Conservation (phyloP, 2,797 vertebrate genomes). For the Taenioides sp. region DNA sequence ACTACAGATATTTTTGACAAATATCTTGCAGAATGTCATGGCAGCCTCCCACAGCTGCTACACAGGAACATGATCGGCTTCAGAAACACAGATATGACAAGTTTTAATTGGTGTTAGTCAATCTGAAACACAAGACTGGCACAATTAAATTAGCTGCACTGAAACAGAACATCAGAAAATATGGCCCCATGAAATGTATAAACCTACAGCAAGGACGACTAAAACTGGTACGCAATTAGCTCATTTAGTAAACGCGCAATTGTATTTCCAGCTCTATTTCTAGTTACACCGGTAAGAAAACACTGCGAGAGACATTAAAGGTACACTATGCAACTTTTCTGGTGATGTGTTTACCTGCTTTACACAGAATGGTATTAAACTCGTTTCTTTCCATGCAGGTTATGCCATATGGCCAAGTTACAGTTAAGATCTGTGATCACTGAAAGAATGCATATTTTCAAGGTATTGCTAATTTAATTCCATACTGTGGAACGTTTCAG, state of each 20-base stretch:
- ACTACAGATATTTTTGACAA: conserved; percentile 43
- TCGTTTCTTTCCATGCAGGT: no score
- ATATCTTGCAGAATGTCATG: conserved; percentile 25
- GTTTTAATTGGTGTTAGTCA: conserved; percentile 69
- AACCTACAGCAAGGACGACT: not conserved
- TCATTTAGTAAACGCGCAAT: not conserved
- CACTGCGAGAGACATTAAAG: not conserved
- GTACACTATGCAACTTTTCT: not conserved
- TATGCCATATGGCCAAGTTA: no score
- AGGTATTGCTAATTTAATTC: no score
- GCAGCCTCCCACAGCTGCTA: conserved; percentile 22
- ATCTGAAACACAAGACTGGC: conserved; percentile 47
- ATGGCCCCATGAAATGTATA: conserved; percentile 11
- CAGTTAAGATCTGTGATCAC: no score
- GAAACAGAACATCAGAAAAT: conserved; percentile 15
- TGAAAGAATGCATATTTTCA: no score
- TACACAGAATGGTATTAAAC: no score
- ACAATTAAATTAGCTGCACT: conserved; percentile 50
- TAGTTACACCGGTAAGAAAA: not conserved
- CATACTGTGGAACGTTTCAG: no score
- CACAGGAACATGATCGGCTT: conserved; percentile 30
- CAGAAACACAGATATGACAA: conserved; percentile 53
- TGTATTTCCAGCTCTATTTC: not conserved
- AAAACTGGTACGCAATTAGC: not conserved
- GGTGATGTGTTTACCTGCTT: no score